Conservation (phyloP, 2,113 vertebrate species). For the Corythoichthys haematopterus region DNA sequence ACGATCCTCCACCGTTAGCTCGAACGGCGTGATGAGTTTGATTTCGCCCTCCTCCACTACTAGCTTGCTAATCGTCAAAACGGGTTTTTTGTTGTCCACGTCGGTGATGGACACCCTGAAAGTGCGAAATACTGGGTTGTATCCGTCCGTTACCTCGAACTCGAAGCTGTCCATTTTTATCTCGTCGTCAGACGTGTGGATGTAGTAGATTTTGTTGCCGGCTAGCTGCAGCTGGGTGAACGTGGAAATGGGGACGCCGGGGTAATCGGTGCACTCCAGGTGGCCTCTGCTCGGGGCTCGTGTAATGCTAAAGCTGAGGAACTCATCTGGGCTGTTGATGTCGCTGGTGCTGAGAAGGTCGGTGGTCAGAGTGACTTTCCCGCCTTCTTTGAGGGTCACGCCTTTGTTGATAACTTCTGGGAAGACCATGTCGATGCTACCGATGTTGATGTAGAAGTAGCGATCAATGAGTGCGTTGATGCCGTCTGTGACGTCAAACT, state of each 20-base stretch:
- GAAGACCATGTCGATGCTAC: slow-evolving; percentile 86
- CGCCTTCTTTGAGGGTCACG: slow-evolving; percentile 91
- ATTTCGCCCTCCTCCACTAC: slow-evolving; percentile 80
- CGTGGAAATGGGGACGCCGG: slow-evolving; percentile 82
- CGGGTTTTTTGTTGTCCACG: slow-evolving; percentile 95
- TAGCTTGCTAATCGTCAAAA: slow-evolving; percentile 81
- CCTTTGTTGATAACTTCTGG: slow-evolving; percentile 94
- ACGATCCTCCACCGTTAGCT: slow-evolving; percentile 87
- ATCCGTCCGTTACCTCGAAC: slow-evolving; percentile 95
- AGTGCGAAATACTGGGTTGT: slow-evolving; percentile 90
- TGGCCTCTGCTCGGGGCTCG: slow-evolving; percentile 86
- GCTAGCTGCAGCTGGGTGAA: slow-evolving; percentile 94
- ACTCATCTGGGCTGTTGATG: slow-evolving; percentile 93
- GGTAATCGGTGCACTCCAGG: slow-evolving; percentile 84
- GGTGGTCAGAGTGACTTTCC: slow-evolving; percentile 89
- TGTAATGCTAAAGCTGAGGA: slow-evolving; percentile 89
- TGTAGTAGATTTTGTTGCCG: slow-evolving; percentile 93
- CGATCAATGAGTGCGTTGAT: slow-evolving; percentile 90
- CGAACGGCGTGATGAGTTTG: slow-evolving; percentile 94
- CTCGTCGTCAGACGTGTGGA: slow-evolving; percentile 92
- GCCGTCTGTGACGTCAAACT: slow-evolving; percentile 94
- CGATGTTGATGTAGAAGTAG: slow-evolving; percentile 90
- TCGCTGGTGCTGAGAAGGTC: slow-evolving; percentile 93
- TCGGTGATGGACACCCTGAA: slow-evolving; percentile 93
- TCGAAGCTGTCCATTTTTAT: slow-evolving; percentile 98